A percentile compares a stretch with the other conserved stretches of the same genome.
Conservation (phyloP, 1,140 invertebrate genomes). For the Myzus persicae region DNA sequence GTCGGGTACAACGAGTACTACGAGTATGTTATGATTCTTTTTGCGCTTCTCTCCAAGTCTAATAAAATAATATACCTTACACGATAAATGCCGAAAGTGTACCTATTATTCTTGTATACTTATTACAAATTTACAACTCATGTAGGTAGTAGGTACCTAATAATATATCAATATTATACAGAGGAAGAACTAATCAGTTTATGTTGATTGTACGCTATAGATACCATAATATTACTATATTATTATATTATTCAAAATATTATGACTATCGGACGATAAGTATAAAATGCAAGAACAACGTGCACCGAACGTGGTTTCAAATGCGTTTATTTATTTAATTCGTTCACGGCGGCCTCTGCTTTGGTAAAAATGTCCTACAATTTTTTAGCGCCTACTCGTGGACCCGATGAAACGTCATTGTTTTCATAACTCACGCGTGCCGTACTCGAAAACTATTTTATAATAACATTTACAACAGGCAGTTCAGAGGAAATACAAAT, state of each 20-base stretch:
- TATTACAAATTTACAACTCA: too few species aligned
- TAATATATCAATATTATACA: too few species aligned
- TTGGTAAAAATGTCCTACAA: background rate
- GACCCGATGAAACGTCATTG: background rate
- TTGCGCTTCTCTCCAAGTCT: background rate
- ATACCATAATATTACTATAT: background rate
- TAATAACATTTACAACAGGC: background rate
- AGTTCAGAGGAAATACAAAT: background rate
- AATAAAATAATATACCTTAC: background rate
- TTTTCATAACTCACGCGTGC: background rate
- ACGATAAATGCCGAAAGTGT: background rate
- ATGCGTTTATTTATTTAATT: background rate
- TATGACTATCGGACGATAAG: background rate
- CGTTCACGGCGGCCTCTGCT: background rate
- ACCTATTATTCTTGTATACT: background rate
- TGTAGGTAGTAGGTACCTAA: too few species aligned
- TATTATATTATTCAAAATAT: background rate
- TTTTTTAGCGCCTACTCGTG: background rate
- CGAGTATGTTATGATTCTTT: too few species aligned
- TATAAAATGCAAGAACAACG: background rate
- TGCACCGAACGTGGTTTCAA: background rate
- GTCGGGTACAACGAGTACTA: too few species aligned
- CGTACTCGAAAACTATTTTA: background rate
- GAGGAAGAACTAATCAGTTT: too few species aligned
- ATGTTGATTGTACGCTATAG: too few species aligned